Evolutionary conservation across 2,113 vertebrate species (phyloP), one percentile per base, ranked within the genome.

Genomic region (Spermophilus dauricus): DNA sequence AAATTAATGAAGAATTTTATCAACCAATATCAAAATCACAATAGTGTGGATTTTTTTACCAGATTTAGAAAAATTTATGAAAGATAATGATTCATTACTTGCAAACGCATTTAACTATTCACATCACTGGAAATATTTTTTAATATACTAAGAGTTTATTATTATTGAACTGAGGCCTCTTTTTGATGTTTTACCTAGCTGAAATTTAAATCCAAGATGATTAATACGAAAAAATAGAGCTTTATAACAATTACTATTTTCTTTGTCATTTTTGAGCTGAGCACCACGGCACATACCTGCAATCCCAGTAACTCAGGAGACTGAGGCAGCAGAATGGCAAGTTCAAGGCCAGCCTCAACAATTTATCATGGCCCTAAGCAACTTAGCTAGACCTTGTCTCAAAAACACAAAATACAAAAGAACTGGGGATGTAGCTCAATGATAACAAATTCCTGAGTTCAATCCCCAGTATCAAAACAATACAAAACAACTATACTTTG

Each of bases 131-230:
- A 92, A 94, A 85, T 7, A 69, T 39, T 67, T 51, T 93, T 78
- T 18, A 72, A 95, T 89, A 56, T 91, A 0, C 82, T 53, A 89
- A 89, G 39, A 56, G 24, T 81, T 91, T 65, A 76, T 91, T 20
- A 34, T 8, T 72, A 1, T 39, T 53, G 61, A 37, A 61, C 39
- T 53, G 32, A 65, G 56, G 18, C 53, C 37, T 80, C n/a, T 81
- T 84, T 61, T 4, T 26, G 56, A 73, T 75, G 93, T 45, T 95
- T 92, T 32, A 76, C 32, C 63, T 14, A 72, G 67, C 17, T 87
- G 16, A 97, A 53, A 94, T 93, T 51, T 75, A 93, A 92, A 92
- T 53, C 28, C 53, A 93, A 84, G 63, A 34, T 61, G 3, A 72
- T 86, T 28, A 67, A 37, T 82, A 72, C 10, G 4, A 89, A 77